Base-by-base conservation (phyloP, 2,888 invertebrate genomes). In the Agrochola circellaris region DNA sequence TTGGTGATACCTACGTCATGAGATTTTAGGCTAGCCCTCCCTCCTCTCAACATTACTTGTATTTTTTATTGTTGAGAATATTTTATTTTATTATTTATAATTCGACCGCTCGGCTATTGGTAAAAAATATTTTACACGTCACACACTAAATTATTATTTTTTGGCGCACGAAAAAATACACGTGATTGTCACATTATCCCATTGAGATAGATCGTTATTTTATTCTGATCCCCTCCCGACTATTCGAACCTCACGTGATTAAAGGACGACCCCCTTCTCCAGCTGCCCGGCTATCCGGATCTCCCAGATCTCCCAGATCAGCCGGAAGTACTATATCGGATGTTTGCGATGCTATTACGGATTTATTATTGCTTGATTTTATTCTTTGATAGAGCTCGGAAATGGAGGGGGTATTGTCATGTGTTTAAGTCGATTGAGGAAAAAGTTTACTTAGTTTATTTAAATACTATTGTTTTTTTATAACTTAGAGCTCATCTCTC, bases 331-430 rank as follows among this genome's bases (percentile, higher is more conserved):
- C 73, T 76, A 54, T 72, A 73, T 72, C 75, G 68, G 84, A 79
- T 75, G 62, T 82, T 69, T 58, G n/a, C 62, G 62, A 74, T 67
- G 45, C 66, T 72, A 66, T 79, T 79, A 65, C 45, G 58, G 54
- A 61, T 84, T 51, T 82, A 79, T 67, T 83, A 75, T 83, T 61
- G 38, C 66, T 74, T 34, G 51, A 72, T 74, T 58, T 82, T 75
- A 76, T 85, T 76, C 34, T 38, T 58, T 26, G 13, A 30, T 62
- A 64, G 56, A 45, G 23, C 34, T 30, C 23, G 38, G 26, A 8
- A 64, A 71, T 51, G 9, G 23, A 6, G 23, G n/a, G 17, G 26
- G 48, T 54, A 51, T 51, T 70, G 61, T 9, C 34, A 17, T 62
- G 42, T 58, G 11, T 58, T 56, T 13, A 23, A 17, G 13, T 30